Evolutionary conservation across 2,113 vertebrate genomes (phyloP).

Genomic region (Hippocampus mohnikei): DNA sequence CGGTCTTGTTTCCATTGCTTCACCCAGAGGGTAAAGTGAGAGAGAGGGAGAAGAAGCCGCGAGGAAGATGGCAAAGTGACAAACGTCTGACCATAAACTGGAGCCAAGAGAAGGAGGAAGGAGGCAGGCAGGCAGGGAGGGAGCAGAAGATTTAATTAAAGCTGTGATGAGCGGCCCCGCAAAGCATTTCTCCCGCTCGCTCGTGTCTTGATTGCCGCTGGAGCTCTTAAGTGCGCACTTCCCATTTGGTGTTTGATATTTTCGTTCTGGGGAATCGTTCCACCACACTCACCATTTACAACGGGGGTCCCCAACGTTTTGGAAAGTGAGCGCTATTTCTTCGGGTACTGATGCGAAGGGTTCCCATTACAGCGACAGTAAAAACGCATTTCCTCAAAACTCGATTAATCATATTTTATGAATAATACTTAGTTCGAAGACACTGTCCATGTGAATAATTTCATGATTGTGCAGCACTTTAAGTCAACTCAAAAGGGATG

Average conservation of each 20-base stretch:
- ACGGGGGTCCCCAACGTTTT: too few relatives aligned
- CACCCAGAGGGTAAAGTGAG: constrained; percentile 32
- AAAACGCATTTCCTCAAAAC: too few relatives aligned
- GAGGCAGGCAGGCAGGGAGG: constrained; percentile 21
- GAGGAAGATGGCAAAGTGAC: constrained; percentile 63
- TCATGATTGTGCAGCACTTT: too few relatives aligned
- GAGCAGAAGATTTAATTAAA: constrained; percentile 59
- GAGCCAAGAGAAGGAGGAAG: constrained; percentile 53
- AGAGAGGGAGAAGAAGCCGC: constrained; percentile 36
- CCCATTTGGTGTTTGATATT: neutral
- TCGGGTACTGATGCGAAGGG: too few relatives aligned
- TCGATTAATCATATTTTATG: too few relatives aligned
- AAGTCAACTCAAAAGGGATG: too few relatives aligned
- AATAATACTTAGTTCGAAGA: too few relatives aligned
- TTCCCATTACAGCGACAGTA: too few relatives aligned
- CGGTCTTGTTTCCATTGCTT: constrained; percentile 63
- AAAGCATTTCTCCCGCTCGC: constrained; percentile 55
- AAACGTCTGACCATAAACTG: constrained; percentile 59
- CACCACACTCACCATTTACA: too few relatives aligned
- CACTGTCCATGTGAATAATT: too few relatives aligned
- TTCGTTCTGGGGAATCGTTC: too few relatives aligned
- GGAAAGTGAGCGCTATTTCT: too few relatives aligned
- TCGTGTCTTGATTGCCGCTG: neutral
- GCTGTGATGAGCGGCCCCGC: constrained; percentile 49
- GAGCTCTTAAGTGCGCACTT: neutral